Evolutionary conservation across 37 sponge, comb jelly and placozoan genomes (phyloP).

Genomic region (Spongia lamella): DNA sequence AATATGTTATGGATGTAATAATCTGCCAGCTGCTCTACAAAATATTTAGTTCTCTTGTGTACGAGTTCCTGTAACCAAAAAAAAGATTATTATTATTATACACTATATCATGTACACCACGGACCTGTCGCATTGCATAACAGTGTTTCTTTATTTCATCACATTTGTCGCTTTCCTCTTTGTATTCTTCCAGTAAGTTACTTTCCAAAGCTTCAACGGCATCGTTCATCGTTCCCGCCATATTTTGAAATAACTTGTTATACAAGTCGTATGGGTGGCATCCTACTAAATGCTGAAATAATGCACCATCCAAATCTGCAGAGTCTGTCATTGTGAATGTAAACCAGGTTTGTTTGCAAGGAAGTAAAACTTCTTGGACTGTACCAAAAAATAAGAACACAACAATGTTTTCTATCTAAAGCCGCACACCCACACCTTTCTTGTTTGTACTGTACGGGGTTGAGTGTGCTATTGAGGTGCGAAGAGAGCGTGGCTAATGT

Average conservation of each 20-base stretch:
- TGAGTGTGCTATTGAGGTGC: no score
- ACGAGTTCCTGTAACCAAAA: no score
- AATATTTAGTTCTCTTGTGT: no score
- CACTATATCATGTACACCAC: no score
- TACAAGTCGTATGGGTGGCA: constrained; percentile 28
- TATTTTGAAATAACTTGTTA: constrained; percentile 31
- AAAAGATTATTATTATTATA: no score
- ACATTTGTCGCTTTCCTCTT: no score
- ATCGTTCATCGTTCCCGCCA: constrained; percentile 38
- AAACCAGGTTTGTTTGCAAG: no score
- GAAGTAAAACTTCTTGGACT: neutral
- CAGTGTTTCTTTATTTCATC: no score
- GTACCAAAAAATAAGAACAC: neutral
- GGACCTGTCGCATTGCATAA: no score
- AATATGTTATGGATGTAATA: constrained; percentile 46
- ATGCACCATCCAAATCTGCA: constrained; percentile 3
- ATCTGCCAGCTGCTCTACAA: constrained; percentile 5
- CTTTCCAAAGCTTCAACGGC: constrained; percentile 32
- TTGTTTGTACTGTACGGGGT: no score
- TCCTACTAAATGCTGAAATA: constrained; percentile 42
- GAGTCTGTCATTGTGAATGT: constrained; percentile 4
- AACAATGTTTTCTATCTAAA: no score
- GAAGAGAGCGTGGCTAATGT: constrained; percentile 20
- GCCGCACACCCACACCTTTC: no score
- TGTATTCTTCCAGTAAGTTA: constrained; percentile 26